phyloP scores from a whole-genome alignment of 2,888 invertebrate genomes.

The Pherbina coryleti region DNA sequence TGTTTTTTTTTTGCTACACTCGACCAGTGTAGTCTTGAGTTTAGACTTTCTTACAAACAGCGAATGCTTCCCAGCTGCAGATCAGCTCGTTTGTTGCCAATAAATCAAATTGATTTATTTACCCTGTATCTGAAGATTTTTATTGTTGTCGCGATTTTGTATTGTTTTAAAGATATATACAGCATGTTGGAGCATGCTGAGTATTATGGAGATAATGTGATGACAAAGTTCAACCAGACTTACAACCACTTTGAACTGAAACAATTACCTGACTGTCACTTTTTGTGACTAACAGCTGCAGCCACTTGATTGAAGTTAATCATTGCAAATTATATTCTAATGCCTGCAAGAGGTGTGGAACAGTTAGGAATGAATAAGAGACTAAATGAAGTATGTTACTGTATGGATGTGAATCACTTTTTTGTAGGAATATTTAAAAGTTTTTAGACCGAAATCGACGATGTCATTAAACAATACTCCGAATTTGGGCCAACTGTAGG shows the following conservation, averaged over 20 bases:
- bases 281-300: too few species aligned
- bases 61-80: background rate
- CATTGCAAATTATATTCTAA: too few species aligned
- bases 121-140: slow-evolving; percentile 9
- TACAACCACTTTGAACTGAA: background rate
- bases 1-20: background rate
- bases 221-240: slow-evolving; percentile 2
- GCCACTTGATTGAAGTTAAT: too few species aligned
- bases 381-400: too few species aligned
- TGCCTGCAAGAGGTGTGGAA: too few species aligned
- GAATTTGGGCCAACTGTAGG: too few species aligned
- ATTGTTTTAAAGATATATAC: slow-evolving; percentile 35
- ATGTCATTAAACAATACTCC: too few species aligned
- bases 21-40: background rate
- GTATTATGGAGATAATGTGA: slow-evolving; percentile 25
- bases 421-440: too few species aligned
- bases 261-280: too few species aligned
- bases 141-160: background rate
- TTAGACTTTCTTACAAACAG: background rate
- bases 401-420: too few species aligned
- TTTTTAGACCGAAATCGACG: too few species aligned
- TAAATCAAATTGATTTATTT: slow-evolving; percentile 63
- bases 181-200: slow-evolving; percentile 34
- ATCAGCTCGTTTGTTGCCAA: slow-evolving; percentile 47
- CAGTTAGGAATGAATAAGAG: too few species aligned